Evolutionary conservation across 1,140 invertebrate species (phyloP).

Genomic region (Aphelenchoides besseyi): DNA sequence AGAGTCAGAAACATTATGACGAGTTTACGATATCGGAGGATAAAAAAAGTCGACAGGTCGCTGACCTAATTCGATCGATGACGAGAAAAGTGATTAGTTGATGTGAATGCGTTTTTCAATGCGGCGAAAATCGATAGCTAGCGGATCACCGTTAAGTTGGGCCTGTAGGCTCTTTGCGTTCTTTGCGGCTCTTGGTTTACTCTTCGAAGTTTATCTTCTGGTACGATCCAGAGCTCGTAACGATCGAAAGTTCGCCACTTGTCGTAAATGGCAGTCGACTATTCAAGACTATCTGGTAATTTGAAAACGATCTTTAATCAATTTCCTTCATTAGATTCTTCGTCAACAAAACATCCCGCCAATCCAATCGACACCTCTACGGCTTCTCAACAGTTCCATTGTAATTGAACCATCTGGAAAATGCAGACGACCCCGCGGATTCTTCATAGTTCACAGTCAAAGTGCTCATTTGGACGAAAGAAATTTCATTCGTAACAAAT

Average conservation of each 20-base stretch:
- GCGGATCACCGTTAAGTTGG: too few relatives aligned
- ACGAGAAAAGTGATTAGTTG: not conserved
- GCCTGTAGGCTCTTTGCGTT: not conserved
- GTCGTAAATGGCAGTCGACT: not conserved
- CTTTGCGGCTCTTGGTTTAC: not conserved
- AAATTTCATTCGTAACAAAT: slow-evolving; percentile 6
- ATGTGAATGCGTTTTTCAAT: too few relatives aligned
- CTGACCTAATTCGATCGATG: too few relatives aligned
- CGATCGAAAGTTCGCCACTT: not conserved
- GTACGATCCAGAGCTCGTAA: not conserved
- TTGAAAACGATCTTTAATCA: too few relatives aligned
- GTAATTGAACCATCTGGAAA: not conserved
- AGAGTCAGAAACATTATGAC: too few relatives aligned
- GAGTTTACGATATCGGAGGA: too few relatives aligned
- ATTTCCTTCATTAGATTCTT: not conserved
- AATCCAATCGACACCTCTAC: not conserved
- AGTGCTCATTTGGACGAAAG: not conserved
- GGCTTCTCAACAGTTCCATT: not conserved
- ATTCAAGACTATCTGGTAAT: not conserved
- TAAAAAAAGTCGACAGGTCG: not conserved
- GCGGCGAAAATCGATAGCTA: too few relatives aligned
- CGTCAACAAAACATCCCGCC: not conserved
- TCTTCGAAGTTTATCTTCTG: not conserved
- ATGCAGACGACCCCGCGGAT: not conserved
- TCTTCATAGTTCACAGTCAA: not conserved